Evolutionary conservation across 2,113 vertebrate species (phyloP).

Genomic region (Enhydra lutris): DNA sequence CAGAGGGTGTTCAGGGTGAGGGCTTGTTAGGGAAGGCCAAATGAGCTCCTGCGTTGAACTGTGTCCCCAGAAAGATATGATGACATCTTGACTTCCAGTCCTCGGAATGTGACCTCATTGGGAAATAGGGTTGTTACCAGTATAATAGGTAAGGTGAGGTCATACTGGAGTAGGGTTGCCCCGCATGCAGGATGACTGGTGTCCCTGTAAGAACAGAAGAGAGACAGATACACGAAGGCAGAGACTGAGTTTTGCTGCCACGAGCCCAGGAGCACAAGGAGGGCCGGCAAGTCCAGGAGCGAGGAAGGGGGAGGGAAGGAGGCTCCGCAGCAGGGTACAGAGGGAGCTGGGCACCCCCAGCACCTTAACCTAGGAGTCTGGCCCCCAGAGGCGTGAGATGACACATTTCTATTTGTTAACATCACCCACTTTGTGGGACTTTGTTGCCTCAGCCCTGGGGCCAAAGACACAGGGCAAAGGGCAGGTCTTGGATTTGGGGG

Average conservation of each 20-base stretch:
- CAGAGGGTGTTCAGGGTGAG: too few species aligned
- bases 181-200: neutral
- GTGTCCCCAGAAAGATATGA: neutral
- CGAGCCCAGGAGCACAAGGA: neutral
- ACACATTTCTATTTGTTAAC: neutral
- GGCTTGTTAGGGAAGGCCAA: neutral
- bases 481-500: neutral
- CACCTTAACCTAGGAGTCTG: neutral
- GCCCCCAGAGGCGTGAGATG: neutral
- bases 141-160: neutral
- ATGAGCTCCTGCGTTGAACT: too few species aligned
- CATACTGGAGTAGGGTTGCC: neutral
- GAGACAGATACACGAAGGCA: too few species aligned
- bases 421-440: too few species aligned
- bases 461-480: neutral
- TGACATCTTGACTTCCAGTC: neutral
- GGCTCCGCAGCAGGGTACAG: accelerated
- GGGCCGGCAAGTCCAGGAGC: too few species aligned
- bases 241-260: neutral
- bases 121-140: neutral
- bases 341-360: neutral
- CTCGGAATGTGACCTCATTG: neutral
- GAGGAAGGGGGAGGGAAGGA: too few species aligned
- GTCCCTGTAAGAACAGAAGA: neutral
- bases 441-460: neutral